Evolutionary conservation across 2,888 invertebrate species (phyloP), one percentile per base, ranked within the genome.

Genomic region (Lasius fuliginosus): DNA sequence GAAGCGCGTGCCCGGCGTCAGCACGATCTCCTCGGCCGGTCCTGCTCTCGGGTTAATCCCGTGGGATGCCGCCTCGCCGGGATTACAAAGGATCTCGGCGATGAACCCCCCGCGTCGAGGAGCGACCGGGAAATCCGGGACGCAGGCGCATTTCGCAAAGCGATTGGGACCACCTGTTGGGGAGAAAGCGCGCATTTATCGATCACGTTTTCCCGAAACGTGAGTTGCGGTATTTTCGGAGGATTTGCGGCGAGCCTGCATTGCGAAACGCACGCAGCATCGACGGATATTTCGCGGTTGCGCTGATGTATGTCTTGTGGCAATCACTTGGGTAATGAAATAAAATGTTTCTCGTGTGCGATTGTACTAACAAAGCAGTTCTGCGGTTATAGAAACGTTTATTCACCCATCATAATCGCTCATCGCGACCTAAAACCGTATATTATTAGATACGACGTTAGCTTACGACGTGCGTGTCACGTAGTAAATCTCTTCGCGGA

Each of bases 1-100:
- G 91, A 87, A 92, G 90, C 92, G 85, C 93, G 93, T 92, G 93
- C 92, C 93, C 79, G 82, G 86, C 90, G 91, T 93, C 92, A 90
- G 89, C 90, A 85, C 83, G 86, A 83, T 86, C 87, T 87, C 42
- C 36, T 36, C 87, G 83, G 68, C 77, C 15, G 75, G 33, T n/a
- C 40, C 77, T 86, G 86, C 86, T 83, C 49, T 53, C 82, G 23
- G 85, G 87, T 87, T 89, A 87, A 87, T 89, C 87, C 88, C 83
- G 23, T 75, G 85, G 86, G 79, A 90, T 86, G 76, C 77, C 84
- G 84, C 62, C 82, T 68, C 42, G 8, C 71, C 60, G 56, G 86
- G 87, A 92, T 90, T 90, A 92, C 90, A 89, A 92, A 89, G 90
- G 90, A 90, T 88, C 84, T 85, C 56, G 58, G 76, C 69, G 60